Base-by-base conservation (phyloP, 2,797 vertebrate genomes). In the Ctenopoma multispine region DNA sequence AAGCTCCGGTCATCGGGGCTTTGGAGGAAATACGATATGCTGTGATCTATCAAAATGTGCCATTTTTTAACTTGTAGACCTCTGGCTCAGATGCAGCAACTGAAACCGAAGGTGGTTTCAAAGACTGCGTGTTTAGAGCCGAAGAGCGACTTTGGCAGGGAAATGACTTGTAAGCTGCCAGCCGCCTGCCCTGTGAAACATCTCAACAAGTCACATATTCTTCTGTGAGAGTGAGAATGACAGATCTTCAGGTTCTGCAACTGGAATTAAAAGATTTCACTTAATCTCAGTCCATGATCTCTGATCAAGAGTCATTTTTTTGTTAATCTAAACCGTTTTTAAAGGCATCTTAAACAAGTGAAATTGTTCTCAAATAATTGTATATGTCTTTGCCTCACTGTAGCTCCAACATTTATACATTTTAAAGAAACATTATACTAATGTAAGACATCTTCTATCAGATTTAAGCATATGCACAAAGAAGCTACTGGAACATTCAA, bases 71-170 rank as follows among this genome's bases (percentile, higher is more conserved):
- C 79, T 82, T 74, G 72, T 36, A 62, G 72, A 80, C 67, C 51
- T 72, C 59, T 85, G 85, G 77, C 82, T 80, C 44, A 72, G 77
- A 77, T 11, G 77, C 74, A 57, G 66, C 31, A 15, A 53, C 61
- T 83, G 84, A 82, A 86, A 89, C 67, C 38, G 41, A 81, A 82
- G 80, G 86, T 79, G 81, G n/a, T 85, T 83, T 87, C 72, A 87
- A 85, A 90, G 80, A 69, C 65, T 80, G 69, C 49, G 58, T 48
- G 24, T 75, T n/a, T 83, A 78, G 62, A 68, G 58, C 61, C 61
- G 69, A 74, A 55, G 69, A 69, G 69, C 55, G 58, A 78, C 77
- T 85, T 75, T 84, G 82, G 75, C 69, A 62, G 36, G 58, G 49
- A 9, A 34, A 46, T 29, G 17, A 75, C 50, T 60, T 53, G n/a